phyloP scores from a whole-genome alignment of 2,888 invertebrate genomes.

The Bugula neritina region DNA sequence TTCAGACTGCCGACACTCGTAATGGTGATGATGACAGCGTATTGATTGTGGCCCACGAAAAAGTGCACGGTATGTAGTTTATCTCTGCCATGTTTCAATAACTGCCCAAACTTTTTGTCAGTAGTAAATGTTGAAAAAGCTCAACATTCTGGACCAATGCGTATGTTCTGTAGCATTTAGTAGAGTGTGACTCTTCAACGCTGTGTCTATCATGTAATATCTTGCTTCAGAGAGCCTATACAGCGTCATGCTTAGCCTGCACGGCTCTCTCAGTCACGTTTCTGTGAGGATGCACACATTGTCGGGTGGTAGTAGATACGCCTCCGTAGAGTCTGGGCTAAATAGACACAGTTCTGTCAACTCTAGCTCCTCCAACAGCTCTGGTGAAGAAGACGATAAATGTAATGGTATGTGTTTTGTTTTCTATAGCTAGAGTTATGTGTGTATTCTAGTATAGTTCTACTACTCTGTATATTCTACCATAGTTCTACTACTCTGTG shows the following conservation, averaged over 20 bases:
- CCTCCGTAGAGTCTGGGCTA: slow-evolving; percentile 3
- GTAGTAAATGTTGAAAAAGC: too few species aligned
- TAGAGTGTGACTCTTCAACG: too few species aligned
- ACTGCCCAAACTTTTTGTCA: too few species aligned
- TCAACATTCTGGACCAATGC: too few species aligned
- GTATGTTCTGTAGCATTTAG: too few species aligned
- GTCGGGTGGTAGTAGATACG: background rate
- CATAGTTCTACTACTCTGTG: too few species aligned
- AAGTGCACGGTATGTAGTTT: background rate
- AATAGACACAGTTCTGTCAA: background rate
- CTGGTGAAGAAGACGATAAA: slow-evolving; percentile 9
- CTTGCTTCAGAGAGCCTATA: background rate
- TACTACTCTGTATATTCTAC: too few species aligned
- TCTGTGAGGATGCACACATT: background rate
- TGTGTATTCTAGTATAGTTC: too few species aligned
- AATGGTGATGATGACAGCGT: background rate
- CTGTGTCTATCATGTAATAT: too few species aligned
- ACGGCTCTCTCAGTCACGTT: background rate
- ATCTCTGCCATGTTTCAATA: too few species aligned
- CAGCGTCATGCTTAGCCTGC: background rate
- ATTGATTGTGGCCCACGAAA: background rate
- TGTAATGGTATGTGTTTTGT: background rate
- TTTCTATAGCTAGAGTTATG: too few species aligned
- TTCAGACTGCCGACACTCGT: too few species aligned
- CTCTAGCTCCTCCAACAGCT: slow-evolving; percentile 7